Base-by-base conservation (phyloP, 2,113 vertebrate species). In the Chlamydotis undulata region DNA sequence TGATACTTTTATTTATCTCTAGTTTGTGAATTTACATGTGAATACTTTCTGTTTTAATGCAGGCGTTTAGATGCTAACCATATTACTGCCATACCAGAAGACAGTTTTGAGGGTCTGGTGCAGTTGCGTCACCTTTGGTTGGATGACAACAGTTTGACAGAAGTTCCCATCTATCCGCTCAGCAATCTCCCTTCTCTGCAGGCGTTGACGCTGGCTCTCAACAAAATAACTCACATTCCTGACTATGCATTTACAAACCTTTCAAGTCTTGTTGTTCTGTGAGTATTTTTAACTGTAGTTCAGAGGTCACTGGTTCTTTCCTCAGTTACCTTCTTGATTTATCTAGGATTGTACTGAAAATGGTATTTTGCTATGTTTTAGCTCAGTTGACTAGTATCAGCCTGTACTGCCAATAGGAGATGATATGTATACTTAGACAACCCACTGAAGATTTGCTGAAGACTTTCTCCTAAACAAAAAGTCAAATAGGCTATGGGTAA, bases 21-120 rank as follows among this genome's bases (percentile, higher is more conserved):
- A 11, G 21, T n/a, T 45, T n/a, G 35, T 68, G 28, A 64, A 35
- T 53, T 94, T 41, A 31, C 74, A 0, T 64, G 18, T 69, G 29
- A 45, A 17, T 45, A 81, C 37, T 95, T 74, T 95, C 68, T 96
- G 82, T 90, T 89, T 77, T 49, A 7, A 35, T 79, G 4, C 19
- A 99, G 99, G 90, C 99, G 99, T 37, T 97, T 99, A 60, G 99
- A 99, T 97, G 99, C 99, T 6, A 99, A 99, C 97, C 99, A 99
- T 55, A 99, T 99, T 41, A 99, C 98, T 41, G 94, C 97, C 17
- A 99, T 99, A 35, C 99, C 99, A 6, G 98, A 99, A 57, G 98
- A 99, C 96, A 99, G 99, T 83, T 99, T 99, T 52, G 98, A 99
- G 97, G 99, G 98, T 9, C 99, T 99, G 5, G 97, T 98, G 90